These are phyloP conservation scores for Callyntrura guangdongensis DNA, from an alignment of 2,888 invertebrate genomes.

Conservation along the genomic window DNA sequence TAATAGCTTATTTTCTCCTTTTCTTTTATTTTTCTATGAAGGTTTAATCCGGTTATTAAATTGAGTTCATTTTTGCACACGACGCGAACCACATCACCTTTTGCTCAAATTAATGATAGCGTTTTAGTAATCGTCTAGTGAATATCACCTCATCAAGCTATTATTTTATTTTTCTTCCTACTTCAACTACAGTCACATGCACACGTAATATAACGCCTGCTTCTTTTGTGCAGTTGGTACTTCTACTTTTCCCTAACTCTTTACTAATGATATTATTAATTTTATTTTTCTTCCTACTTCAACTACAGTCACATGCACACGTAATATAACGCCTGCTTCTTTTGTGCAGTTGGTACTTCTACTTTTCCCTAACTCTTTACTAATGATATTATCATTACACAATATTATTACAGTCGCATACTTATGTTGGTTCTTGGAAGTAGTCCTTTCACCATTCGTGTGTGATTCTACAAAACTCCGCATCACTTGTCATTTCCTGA, in stretches of 20 bases:
- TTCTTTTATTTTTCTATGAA: conserved; percentile 24
- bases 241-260: too few relatives aligned
- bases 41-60: conserved; percentile 65
- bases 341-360: too few relatives aligned
- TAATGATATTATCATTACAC: background rate
- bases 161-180: background rate
- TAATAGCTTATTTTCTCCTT: conserved; percentile 38
- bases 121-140: background rate
- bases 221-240: too few relatives aligned
- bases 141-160: background rate
- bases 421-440: too few relatives aligned
- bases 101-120: background rate
- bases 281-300: background rate
- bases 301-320: background rate
- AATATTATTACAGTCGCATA: background rate
- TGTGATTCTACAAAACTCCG: too few relatives aligned
- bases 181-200: background rate
- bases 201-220: conserved; percentile 15
- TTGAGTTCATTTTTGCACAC: background rate
- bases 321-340: conserved; percentile 30
- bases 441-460: too few relatives aligned
- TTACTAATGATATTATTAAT: background rate
- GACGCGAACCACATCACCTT: background rate
- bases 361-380: too few relatives aligned
- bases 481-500: too few relatives aligned